Conservation (phyloP, 2,888 invertebrate species). For the Deilephila porcellus region DNA sequence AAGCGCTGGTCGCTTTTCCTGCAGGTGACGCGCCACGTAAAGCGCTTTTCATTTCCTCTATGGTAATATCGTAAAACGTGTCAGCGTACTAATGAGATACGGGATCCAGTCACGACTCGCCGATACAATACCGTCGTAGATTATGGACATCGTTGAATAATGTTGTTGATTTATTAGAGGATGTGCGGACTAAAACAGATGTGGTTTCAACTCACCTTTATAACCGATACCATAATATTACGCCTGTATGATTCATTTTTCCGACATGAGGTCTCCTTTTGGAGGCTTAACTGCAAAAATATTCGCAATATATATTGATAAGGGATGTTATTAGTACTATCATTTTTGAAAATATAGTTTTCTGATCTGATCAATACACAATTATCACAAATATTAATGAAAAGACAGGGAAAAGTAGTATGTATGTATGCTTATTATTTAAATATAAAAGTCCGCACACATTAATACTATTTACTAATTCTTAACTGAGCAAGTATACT, state of each 20-base stretch:
- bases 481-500: not conserved
- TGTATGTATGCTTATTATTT: too few species aligned
- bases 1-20: slow-evolving; percentile 65
- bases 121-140: slow-evolving; percentile 47
- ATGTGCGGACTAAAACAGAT: slow-evolving; percentile 31
- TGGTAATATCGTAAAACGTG: slow-evolving; percentile 71
- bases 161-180: slow-evolving; percentile 35
- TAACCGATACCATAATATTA: not conserved
- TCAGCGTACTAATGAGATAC: slow-evolving; percentile 73
- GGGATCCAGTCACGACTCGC: slow-evolving; percentile 59
- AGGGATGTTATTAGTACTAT: too few species aligned
- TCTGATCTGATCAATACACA: too few species aligned
- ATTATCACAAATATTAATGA: too few species aligned
- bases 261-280: not conserved
- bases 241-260: not conserved
- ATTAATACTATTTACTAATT: too few species aligned
- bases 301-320: too few species aligned
- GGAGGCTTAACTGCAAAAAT: not conserved
- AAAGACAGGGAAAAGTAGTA: too few species aligned
- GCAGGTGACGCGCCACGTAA: slow-evolving; percentile 57
- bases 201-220: not conserved
- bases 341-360: too few species aligned
- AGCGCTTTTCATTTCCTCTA: slow-evolving; percentile 71
- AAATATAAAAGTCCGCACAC: too few species aligned
- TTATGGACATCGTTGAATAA: slow-evolving; percentile 40